These are phyloP conservation scores for Crypturellus tataupa DNA, from an alignment of 2,797 vertebrate genomes.

Conservation along the genomic window DNA sequence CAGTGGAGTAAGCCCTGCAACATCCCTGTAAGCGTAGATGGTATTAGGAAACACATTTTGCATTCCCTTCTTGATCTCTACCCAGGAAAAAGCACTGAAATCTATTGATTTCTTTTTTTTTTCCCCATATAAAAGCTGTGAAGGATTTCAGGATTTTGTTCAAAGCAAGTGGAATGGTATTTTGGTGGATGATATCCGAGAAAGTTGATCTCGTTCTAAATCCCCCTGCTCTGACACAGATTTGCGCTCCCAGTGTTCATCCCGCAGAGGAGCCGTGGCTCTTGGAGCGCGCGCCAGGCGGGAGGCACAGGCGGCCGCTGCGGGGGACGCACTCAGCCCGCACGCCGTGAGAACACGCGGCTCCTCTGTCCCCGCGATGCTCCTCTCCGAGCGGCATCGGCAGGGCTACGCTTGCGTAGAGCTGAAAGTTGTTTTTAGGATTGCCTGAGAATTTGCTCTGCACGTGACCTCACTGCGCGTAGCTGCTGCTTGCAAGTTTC, in stretches of 20 bases:
- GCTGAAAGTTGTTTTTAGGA: not conserved
- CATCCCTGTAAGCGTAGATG: not conserved
- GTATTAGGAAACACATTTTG: not conserved
- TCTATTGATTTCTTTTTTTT: not conserved
- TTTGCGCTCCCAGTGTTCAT: not conserved
- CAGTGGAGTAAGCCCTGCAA: not conserved
- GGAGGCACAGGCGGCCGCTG: not conserved
- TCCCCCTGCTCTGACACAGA: not conserved
- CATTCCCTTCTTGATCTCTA: conserved; percentile 5
- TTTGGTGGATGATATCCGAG: not conserved
- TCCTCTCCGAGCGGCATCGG: not conserved
- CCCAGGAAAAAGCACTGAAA: not conserved
- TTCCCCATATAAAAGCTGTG: not conserved
- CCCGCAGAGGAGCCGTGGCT: not conserved
- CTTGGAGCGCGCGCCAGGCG: not conserved
- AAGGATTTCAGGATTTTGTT: conserved; percentile 14
- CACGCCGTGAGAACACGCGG: not conserved
- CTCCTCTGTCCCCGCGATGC: not conserved
- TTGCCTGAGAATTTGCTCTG: conserved; percentile 41
- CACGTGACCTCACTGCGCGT: not conserved
- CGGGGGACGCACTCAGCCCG: not conserved
- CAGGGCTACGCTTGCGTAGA: not conserved
- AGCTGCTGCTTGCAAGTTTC: conserved; percentile 69
- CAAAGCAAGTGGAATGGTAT: not conserved
- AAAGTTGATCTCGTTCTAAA: not conserved